Conservation (phyloP, 2,113 vertebrate genomes). For the Apteryx mantelli region DNA sequence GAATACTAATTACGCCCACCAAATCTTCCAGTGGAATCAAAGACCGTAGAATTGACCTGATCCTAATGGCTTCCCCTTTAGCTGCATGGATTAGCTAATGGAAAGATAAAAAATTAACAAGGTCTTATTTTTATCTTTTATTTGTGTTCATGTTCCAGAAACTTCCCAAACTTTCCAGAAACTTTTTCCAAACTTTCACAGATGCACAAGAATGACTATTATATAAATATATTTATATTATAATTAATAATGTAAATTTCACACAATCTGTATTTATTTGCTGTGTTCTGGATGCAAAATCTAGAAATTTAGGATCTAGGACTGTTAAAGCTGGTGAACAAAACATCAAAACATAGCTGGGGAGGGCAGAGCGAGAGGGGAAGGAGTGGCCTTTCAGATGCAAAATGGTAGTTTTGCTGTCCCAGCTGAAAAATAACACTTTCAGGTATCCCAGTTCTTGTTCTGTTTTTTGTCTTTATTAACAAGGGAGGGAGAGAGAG, state of each 20-base stretch:
- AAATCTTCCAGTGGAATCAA: constrained; percentile 94
- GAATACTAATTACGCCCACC: constrained; percentile 95
- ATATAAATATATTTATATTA: too few relatives aligned
- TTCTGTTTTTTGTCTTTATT: neutral
- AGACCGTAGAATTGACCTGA: constrained; percentile 93
- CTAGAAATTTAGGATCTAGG: neutral
- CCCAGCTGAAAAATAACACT: neutral
- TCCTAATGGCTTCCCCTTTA: constrained; percentile 96
- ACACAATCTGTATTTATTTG: neutral
- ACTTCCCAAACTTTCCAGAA: neutral
- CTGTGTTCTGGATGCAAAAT: neutral
- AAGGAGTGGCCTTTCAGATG: neutral
- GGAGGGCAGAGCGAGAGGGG: rapidly evolving
- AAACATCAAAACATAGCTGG: neutral
- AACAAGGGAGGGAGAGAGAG: neutral
- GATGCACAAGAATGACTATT: neutral
- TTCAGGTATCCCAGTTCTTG: neutral
- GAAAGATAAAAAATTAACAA: constrained; percentile 5
- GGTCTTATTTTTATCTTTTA: neutral
- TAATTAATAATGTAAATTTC: neutral
- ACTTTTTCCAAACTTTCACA: neutral
- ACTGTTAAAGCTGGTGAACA: neutral
- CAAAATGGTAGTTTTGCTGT: neutral
- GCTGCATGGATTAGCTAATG: constrained; percentile 91
- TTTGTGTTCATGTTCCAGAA: neutral